phyloP scores from a whole-genome alignment of 1,140 invertebrate species.

The Drosophila subobscura region DNA sequence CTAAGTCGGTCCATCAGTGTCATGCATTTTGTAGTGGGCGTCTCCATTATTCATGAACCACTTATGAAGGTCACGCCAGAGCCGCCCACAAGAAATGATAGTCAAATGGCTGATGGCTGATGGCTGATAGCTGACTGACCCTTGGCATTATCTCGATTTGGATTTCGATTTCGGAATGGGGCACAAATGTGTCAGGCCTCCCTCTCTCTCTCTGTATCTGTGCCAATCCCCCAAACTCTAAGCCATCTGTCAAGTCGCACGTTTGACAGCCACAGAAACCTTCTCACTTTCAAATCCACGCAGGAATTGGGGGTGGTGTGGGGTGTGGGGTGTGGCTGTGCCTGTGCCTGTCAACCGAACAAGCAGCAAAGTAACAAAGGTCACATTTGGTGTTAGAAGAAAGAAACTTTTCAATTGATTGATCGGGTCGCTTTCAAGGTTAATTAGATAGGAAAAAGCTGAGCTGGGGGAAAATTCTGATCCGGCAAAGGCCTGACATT shows the following conservation, averaged over 20 bases:
- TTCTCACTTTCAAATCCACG: slow-evolving; percentile 61
- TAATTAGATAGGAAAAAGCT: slow-evolving; percentile 46
- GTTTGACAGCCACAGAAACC: slow-evolving; percentile 33
- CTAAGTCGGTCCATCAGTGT: slow-evolving; percentile 25
- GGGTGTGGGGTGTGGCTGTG: neutral
- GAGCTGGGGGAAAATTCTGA: slow-evolving; percentile 12
- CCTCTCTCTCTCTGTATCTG: too few relatives aligned
- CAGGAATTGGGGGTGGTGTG: slow-evolving; percentile 37
- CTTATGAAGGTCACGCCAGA: slow-evolving; percentile 47
- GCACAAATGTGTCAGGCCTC: slow-evolving; percentile 1
- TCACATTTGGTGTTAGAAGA: slow-evolving; percentile 58
- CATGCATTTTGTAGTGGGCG: slow-evolving; percentile 37
- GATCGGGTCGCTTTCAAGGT: slow-evolving; percentile 60
- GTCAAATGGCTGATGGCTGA: slow-evolving; percentile 13
- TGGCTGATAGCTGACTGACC: slow-evolving; percentile 8
- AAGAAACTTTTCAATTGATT: slow-evolving; percentile 71
- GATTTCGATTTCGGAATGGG: slow-evolving; percentile 23
- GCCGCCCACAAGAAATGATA: slow-evolving; percentile 37
- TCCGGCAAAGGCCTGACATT: slow-evolving; percentile 8
- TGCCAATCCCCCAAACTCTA: slow-evolving; percentile 15
- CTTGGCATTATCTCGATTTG: slow-evolving; percentile 49
- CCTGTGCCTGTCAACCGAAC: slow-evolving; percentile 41
- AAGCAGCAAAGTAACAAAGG: slow-evolving; percentile 64
- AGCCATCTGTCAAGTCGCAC: slow-evolving; percentile 46
- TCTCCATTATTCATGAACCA: slow-evolving; percentile 58